These are phyloP conservation scores for Pseudochromis fuscus DNA, from an alignment of 2,797 vertebrate genomes.

Conservation along the genomic window DNA sequence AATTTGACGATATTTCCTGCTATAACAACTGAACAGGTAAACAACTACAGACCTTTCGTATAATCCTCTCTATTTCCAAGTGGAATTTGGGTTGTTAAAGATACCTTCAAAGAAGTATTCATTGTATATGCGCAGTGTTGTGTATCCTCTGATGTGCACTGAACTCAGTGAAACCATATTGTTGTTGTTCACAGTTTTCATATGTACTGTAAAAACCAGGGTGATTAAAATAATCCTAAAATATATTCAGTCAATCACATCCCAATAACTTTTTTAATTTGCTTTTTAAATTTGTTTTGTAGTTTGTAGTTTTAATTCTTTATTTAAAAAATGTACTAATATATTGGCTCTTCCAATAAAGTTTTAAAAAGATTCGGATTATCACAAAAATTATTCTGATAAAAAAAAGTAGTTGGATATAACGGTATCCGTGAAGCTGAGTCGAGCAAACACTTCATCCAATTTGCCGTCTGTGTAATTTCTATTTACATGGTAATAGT, in stretches of 20 bases:
- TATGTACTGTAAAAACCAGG: constrained; percentile 10
- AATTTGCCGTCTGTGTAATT: constrained; percentile 55
- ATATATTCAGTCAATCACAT: constrained; percentile 13
- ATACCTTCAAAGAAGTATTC: constrained; percentile 16
- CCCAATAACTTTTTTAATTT: background rate
- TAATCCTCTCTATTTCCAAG: constrained; percentile 60
- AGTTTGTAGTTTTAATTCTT: too few relatives aligned
- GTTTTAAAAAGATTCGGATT: constrained; percentile 10
- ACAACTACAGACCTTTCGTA: constrained; percentile 61
- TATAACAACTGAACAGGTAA: constrained; percentile 68
- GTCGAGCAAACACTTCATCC: constrained; percentile 53
- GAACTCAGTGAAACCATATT: constrained; percentile 16
- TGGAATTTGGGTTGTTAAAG: constrained; percentile 47
- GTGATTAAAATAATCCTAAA: constrained; percentile 5
- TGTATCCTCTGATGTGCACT: constrained; percentile 19
- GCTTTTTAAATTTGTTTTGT: too few relatives aligned
- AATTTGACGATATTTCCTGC: constrained; percentile 70
- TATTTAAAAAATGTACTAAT: background rate
- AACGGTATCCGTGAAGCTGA: constrained; percentile 38
- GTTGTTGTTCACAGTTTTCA: constrained; percentile 8
- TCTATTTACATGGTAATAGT: constrained; percentile 65
- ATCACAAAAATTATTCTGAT: constrained; percentile 11
- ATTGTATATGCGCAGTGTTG: constrained; percentile 45
- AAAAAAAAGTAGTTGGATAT: constrained; percentile 14
- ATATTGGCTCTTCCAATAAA: constrained; percentile 20